Evolutionary conservation across 2,113 vertebrate species (phyloP).

Genomic region (Apistogramma diplotaenia): DNA sequence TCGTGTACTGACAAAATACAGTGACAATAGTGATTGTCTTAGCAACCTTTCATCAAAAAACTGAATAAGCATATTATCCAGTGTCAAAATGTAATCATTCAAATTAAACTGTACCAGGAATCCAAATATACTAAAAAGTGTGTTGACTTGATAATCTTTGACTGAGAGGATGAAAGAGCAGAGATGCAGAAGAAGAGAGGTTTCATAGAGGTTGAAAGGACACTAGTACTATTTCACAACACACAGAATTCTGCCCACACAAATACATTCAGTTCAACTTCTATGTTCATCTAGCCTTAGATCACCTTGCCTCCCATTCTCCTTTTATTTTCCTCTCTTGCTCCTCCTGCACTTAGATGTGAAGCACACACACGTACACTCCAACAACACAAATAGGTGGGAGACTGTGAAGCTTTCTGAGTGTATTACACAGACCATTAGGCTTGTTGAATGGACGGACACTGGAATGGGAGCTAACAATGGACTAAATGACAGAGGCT

Average conservation of each 20-base stretch:
- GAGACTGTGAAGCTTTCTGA: constrained; percentile 61
- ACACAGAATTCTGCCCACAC: neutral
- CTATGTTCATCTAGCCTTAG: neutral
- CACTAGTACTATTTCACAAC: constrained; percentile 19
- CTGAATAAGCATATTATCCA: neutral
- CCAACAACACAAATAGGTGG: constrained; percentile 58
- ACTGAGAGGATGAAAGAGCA: neutral
- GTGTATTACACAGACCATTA: constrained; percentile 76
- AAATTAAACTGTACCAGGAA: neutral
- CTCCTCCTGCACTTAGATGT: constrained; percentile 4
- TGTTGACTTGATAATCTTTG: constrained; percentile 7
- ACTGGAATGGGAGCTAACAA: constrained; percentile 63
- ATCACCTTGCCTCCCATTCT: constrained; percentile 30
- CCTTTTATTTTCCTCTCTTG: neutral
- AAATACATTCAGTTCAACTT: constrained; percentile 11
- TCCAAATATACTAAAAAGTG: neutral
- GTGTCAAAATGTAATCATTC: neutral
- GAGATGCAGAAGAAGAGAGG: neutral
- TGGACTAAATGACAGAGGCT: constrained; percentile 59
- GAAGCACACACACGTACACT: constrained; percentile 11
- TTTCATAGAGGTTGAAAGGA: constrained; percentile 27
- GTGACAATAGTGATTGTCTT: neutral
- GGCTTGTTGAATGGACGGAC: constrained; percentile 61
- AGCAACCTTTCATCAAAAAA: neutral
- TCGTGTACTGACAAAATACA: neutral